Base-by-base conservation (phyloP, 2,888 invertebrate genomes). In the Boloria selene region DNA sequence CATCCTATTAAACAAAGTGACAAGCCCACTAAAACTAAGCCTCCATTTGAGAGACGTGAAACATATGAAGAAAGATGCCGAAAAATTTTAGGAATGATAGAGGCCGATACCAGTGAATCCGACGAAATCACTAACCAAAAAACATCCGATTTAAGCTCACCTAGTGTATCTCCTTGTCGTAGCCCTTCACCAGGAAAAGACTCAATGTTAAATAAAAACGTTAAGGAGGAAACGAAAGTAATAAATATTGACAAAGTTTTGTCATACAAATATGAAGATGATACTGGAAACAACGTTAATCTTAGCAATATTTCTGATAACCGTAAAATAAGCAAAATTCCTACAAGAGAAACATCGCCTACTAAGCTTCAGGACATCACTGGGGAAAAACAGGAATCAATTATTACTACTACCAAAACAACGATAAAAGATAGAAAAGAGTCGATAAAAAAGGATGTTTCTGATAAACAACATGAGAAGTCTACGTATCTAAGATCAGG, bases 41-140 rank as follows among this genome's bases (percentile, higher is more conserved):
- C 94, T 49, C 93, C 94, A 1, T 81, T 94, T 45, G 93, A 93
- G 71, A 90, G 95, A 74, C 93, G 95, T 47, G 95, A 96, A 82
- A 95, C 95, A 1, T 96, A 95, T 71, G 95, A 95, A 81, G 95
- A 95, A 80, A 90, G 95, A 44, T 95, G 95, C 72, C 92, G 94
- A 47, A 94, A 95, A 76, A 95, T 95, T 74, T 87, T 95, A 49
- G 95, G 95, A 3, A 94, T 95, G 88, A 83, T 90, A 56, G 89
- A 92, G 64, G 84, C 85, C 64, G 85, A 84, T 44, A 84, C 79
- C 0, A 79, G 75, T 16, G 81, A 80, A 71, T 78, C 74, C 18
- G 74, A 74, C 26, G 74, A 74, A 22, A 74, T 73, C 14, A 73
- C 71, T 64, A 69, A 77, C 42, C 79, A 79, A 62, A 65, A 75